Base-by-base conservation (phyloP, 2,888 invertebrate species). In the Tineola bisselliella region DNA sequence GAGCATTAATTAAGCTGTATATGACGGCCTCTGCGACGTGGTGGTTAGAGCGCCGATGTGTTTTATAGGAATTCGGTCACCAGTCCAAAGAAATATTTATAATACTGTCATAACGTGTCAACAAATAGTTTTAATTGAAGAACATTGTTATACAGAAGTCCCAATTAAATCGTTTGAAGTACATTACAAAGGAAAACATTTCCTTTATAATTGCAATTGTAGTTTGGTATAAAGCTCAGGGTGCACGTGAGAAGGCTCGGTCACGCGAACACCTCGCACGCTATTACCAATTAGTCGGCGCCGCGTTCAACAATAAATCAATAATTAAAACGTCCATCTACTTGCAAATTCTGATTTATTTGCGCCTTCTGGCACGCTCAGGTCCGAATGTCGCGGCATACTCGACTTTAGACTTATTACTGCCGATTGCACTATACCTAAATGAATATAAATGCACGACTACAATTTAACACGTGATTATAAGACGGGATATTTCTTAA, bases 321-420 rank as follows among this genome's bases (percentile, higher is more conserved):
- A 83, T 86, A 86, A 86, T 84, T 84, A 82, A 81, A 82, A 74
- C 79, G 82, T 84, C 84, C 81, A 83, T 84, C 82, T 77, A 81
- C 75, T 68, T 70, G 77, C 82, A 82, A 84, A 86, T 82, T 74
- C 84, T 86, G 84, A 86, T 86, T 86, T 84, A 86, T 86, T 76
- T 66, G 66, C 75, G 68, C 75, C 75, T 76, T 72, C 77, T 77
- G 72, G 75, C 79, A 74, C 76, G 77, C 73, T 75, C 70, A 71
- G 70, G 68, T 69, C 73, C 71, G 68, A 72, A 70, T 74, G 76
- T 78, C 75, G 71, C 71, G 65, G 44, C 15, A 10, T 17, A 59
- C 59, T 25, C 60, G 60, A 66, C 63, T 64, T 67, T 66, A 66
- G 68, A 65, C 72, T 73, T 72, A 70, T 72, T 73, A 70, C 65